A percentile compares a stretch with the other conserved stretches of the same genome.
Evolutionary conservation across 2,797 vertebrate species (phyloP).

Genomic region (Alcedo atthis): DNA sequence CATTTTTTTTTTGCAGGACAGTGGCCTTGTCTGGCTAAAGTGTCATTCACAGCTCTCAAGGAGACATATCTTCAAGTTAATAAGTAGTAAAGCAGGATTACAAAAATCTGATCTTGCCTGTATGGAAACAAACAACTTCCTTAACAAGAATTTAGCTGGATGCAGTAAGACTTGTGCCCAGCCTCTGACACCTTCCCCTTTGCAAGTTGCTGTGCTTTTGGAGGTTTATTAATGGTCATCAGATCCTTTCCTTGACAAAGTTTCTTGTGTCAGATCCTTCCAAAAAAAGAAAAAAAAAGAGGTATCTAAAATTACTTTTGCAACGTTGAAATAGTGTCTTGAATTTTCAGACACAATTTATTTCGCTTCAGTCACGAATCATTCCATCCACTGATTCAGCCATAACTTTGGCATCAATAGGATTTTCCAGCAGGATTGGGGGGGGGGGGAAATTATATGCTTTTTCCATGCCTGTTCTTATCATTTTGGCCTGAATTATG

Average conservation of each 20-base stretch:
- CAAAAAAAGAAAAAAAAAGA: background rate
- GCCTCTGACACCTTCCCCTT: background rate
- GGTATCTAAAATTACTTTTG: background rate
- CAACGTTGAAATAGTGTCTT: background rate
- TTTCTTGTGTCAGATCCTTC: background rate
- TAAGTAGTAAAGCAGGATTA: background rate
- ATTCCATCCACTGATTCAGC: constrained; percentile 1
- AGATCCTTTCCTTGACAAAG: background rate
- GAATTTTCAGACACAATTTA: constrained; percentile 8
- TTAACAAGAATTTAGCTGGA: background rate
- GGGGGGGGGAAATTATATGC: fast-evolving
- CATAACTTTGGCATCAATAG: constrained; percentile 21
- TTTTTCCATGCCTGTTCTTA: background rate
- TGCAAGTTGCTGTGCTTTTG: background rate
- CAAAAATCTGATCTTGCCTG: background rate
- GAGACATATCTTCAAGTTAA: background rate
- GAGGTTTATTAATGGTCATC: background rate
- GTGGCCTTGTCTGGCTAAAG: background rate
- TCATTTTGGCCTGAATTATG: background rate
- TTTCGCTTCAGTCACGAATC: background rate
- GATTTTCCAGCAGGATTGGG: background rate
- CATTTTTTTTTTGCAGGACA: background rate
- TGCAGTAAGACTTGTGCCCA: background rate
- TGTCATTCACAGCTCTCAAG: background rate
- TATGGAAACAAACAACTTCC: background rate